Percentiles rank a stretch among this genome's conserved stretches.
phyloP scores from a whole-genome alignment of 2,888 invertebrate species.

The Dasypogon diadema region DNA sequence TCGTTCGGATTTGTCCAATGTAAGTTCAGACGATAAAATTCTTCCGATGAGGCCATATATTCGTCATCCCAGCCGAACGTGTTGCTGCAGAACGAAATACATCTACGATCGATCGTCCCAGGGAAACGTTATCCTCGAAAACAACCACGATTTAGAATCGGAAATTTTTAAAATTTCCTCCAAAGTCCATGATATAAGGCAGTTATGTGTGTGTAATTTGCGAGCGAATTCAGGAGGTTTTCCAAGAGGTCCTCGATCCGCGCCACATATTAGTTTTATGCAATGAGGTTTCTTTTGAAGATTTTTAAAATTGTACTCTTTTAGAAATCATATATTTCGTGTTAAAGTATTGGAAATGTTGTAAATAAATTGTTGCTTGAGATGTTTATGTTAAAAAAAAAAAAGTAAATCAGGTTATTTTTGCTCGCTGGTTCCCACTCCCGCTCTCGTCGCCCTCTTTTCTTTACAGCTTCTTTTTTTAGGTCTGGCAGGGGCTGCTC shows the following conservation, averaged over 20 bases:
- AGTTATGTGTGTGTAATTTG: slow-evolving; percentile 22
- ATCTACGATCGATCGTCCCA: slow-evolving; percentile 64
- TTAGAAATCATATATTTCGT: background rate
- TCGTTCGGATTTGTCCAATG: background rate
- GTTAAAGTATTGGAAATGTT: background rate
- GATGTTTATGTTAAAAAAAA: no score
- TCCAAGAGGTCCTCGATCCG: slow-evolving; percentile 15
- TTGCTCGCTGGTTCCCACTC: no score
- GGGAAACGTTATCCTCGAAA: slow-evolving; percentile 60
- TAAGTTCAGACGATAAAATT: background rate
- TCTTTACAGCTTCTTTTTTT: no score
- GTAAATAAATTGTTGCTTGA: background rate
- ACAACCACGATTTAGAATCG: background rate
- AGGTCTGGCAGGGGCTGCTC: no score
- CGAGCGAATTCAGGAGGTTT: background rate
- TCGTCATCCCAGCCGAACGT: slow-evolving; percentile 58
- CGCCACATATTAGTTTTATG: slow-evolving; percentile 19
- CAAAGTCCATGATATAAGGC: background rate
- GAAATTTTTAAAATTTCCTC: slow-evolving; percentile 10
- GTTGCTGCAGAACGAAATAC: slow-evolving; percentile 64
- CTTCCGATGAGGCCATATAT: slow-evolving; percentile 44
- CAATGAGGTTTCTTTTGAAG: slow-evolving; percentile 1
- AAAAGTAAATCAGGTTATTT: no score
- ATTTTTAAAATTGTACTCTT: no score
- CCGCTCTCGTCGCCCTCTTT: no score